These are phyloP conservation scores for Leucopsar rothschildi DNA, from an alignment of 2,113 vertebrate species.

Conservation along the genomic window DNA sequence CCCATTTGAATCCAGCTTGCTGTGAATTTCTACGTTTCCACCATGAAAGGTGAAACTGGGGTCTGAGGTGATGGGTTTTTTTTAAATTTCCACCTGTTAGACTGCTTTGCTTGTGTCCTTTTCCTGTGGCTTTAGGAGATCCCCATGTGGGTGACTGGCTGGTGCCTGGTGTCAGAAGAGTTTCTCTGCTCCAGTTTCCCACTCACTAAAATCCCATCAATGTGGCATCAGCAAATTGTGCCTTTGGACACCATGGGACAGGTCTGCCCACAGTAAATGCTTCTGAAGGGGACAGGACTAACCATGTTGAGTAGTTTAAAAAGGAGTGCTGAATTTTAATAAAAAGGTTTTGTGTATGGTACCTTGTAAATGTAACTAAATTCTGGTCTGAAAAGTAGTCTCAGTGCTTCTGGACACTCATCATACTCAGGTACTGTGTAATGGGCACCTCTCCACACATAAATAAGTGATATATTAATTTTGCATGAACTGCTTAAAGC, in stretches of 20 bases:
- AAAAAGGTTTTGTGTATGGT: background rate
- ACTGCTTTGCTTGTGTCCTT: background rate
- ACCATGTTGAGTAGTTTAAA: background rate
- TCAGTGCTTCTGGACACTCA: background rate
- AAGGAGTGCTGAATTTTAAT: background rate
- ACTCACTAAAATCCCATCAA: background rate
- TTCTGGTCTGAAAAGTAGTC: background rate
- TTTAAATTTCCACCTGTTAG: background rate
- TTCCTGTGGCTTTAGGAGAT: background rate
- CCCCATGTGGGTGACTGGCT: background rate
- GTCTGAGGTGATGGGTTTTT: background rate
- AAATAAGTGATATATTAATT: conserved; percentile 1
- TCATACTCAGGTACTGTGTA: background rate
- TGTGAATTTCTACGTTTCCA: background rate
- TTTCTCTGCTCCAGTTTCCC: background rate
- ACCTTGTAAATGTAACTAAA: background rate
- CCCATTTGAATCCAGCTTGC: background rate
- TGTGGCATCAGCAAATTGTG: background rate
- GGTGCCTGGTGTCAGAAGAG: background rate
- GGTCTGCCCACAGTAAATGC: background rate
- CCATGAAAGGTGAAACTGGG: background rate
- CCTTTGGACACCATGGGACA: background rate
- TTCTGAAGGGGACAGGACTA: background rate
- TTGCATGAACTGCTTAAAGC: background rate
- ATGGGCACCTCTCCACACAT: background rate